Evolutionary conservation across 1,140 invertebrate genomes (phyloP).

Genomic region (Eurosta solidaginis): DNA sequence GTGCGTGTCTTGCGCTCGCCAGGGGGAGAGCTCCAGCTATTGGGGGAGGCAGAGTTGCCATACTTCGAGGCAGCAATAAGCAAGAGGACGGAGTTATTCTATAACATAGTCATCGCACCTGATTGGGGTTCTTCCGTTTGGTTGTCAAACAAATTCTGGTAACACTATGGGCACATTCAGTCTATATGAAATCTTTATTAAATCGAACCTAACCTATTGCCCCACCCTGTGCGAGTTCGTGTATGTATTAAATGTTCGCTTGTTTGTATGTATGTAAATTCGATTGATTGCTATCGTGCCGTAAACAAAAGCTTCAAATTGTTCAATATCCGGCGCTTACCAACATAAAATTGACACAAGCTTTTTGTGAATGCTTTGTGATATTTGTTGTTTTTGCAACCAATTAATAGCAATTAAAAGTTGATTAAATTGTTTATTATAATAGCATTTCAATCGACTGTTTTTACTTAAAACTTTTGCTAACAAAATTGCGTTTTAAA

Average conservation of each 20-base stretch:
- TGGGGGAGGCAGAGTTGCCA: too few species aligned
- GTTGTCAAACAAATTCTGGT: too few species aligned
- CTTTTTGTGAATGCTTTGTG: not conserved
- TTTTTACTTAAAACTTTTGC: not conserved
- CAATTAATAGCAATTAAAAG: not conserved
- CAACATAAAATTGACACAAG: not conserved
- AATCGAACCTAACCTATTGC: too few species aligned
- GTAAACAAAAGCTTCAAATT: constrained; percentile 7
- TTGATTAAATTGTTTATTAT: not conserved
- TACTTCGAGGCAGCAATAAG: too few species aligned
- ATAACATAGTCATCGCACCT: too few species aligned
- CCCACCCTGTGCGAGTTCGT: not conserved
- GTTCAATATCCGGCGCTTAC: not conserved
- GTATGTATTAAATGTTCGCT: not conserved
- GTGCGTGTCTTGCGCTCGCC: too few species aligned
- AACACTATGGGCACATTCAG: too few species aligned
- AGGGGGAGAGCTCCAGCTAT: too few species aligned
- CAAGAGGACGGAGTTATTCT: too few species aligned
- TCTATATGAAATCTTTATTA: too few species aligned
- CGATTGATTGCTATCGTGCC: not conserved
- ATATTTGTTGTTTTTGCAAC: not conserved
- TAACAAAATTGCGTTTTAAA: not conserved
- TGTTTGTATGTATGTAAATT: not conserved
- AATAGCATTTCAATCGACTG: not conserved
- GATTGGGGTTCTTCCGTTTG: too few species aligned